A percentile compares a stretch with the other conserved stretches of the same genome.
Evolutionary conservation across 2,888 invertebrate species (phyloP).

Genomic region (Drosophila flavopinicola): DNA sequence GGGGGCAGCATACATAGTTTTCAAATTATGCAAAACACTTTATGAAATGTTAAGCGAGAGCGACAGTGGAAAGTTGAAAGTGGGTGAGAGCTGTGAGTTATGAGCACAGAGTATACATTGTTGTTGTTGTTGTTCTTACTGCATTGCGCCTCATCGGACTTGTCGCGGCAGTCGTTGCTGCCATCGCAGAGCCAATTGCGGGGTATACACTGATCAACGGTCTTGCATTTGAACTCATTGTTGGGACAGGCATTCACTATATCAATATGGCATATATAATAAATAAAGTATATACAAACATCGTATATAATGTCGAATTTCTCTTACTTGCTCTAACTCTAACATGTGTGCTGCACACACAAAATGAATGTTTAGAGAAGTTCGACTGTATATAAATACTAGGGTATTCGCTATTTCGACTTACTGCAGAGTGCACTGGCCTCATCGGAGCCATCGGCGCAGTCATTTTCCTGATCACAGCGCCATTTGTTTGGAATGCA

Average conservation of each 20-base stretch:
- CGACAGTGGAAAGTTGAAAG: conserved; percentile 2
- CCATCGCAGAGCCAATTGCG: conserved; percentile 89
- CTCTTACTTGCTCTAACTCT: too few relatives aligned
- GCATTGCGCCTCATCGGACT: conserved; percentile 89
- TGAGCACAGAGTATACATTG: conserved; percentile 1
- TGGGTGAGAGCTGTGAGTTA: conserved; percentile 12
- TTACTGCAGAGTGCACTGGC: conserved; percentile 91
- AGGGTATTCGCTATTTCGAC: conserved; percentile 83
- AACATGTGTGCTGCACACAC: too few relatives aligned
- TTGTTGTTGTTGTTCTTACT: conserved; percentile 84
- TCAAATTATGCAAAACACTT: conserved; percentile 70
- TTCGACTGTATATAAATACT: background rate
- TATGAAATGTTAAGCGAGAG: conserved; percentile 52
- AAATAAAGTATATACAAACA: conserved; percentile 2
- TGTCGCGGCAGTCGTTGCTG: conserved; percentile 88
- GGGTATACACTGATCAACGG: conserved; percentile 88
- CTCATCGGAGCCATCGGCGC: conserved; percentile 93
- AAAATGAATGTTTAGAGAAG: too few relatives aligned
- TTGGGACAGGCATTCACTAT: conserved; percentile 84
- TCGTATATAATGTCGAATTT: background rate
- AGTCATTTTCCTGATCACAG: conserved; percentile 91
- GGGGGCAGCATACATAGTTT: conserved; percentile 43
- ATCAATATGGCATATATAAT: conserved; percentile 17
- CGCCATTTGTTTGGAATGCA: conserved; percentile 93
- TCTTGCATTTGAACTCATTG: conserved; percentile 89